Evolutionary conservation across 2,888 invertebrate species (phyloP), one percentile per base, ranked within the genome.

Genomic region (Onthophagus sagittarius): DNA sequence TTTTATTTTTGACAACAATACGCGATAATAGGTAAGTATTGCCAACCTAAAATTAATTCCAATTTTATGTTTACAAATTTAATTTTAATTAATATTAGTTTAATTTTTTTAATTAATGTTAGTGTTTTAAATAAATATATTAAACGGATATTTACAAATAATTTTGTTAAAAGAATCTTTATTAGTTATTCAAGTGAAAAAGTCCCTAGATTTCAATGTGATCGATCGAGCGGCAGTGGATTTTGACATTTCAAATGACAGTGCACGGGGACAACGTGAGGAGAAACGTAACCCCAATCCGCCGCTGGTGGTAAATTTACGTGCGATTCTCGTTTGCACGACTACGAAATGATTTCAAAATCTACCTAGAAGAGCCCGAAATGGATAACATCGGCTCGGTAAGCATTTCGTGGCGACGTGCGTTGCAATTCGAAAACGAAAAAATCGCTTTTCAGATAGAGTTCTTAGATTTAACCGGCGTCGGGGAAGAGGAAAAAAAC

Each of bases 381-480:
- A 74, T 74, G 74, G 72, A 72, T 64, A 69, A 63, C 31, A 33
- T 72, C 23, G 65, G 63, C 32, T 62, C 74, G 65, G 74, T 74
- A 74, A 72, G 72, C 63, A 67, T 23, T 23, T 23, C 62, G 2
- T 15, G n/a, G 7, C 70, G 15, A 39, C 62, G 39, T 23, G 11
- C 53, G 15, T 62, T 62, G 62, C 23, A 23, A 23, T 23, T 23
- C 23, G 62, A 62, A 71, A 14, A 62, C 39, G 7, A 70, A 53
- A 71, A 62, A 23, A 62, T 62, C 71, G n/a, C 69, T 13, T 71
- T 73, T 14, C 62, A 73, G 73, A 80, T 83, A 87, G 90, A 92
- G 87, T 93, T 92, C 88, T 88, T 93, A 86, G 92, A 93, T 88
- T 88, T 92, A 82, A 89, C 89, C 84, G 91, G 90, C 86, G 89